Base-by-base conservation (phyloP, 2,888 invertebrate species). In the Trachelus troglodyta region DNA sequence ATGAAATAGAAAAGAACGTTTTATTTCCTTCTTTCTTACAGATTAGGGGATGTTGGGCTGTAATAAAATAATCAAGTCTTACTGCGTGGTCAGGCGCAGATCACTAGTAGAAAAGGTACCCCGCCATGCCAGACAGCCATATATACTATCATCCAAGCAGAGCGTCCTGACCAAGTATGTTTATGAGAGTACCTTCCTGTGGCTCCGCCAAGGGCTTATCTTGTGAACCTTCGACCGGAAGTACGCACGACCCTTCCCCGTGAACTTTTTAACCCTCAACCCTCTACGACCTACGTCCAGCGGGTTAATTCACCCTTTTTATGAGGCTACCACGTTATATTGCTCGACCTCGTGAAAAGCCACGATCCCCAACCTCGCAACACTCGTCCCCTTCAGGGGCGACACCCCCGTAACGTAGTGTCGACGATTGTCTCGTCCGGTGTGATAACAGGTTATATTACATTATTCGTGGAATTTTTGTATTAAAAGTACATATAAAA, bases 171-270 rank as follows among this genome's bases (percentile, higher is more conserved):
- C 9, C 76, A 80, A 79, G 85, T 85, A 82, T 86, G 86, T 87
- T 89, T 87, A 87, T 84, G 86, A 86, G 85, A 75, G 80, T 82
- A 79, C 81, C 86, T 87, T 87, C 84, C 86, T 81, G 81, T 75
- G 76, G 81, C 79, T 81, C 79, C 80, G 79, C 23, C 23, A 56
- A 23, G 23, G 23, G 56, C 84, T 86, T 86, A 85, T 84, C 87
- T 83, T 75, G 76, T 34, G 35, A 81, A 82, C 84, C 84, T 87
- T 85, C 82, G 82, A 82, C 79, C 81, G 78, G 79, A 56, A 56
- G 56, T 56, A 23, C 23, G 56, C 56, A 56, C 23, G 56, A 56
- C 56, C 56, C 56, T 56, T 56, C 2, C 56, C 2, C 56, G 56
- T 56, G 23, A 56, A 56, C 23, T 56, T 56, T 56, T 56, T 9